Evolutionary conservation across 2,113 vertebrate species (phyloP).

Genomic region (Thryonomys swinderianus): DNA sequence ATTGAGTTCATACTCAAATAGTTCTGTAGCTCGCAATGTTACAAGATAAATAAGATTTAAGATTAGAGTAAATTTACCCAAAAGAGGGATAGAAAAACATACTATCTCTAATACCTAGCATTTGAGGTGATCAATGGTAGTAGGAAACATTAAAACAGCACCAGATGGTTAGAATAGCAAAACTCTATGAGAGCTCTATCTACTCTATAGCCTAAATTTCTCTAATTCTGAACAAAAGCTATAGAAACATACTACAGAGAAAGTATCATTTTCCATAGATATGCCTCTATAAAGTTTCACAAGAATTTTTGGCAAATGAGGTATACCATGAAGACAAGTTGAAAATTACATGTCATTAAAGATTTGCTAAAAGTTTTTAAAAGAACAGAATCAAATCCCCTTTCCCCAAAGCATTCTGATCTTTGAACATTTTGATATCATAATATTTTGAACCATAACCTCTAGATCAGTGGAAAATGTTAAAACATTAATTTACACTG

Average conservation of each 20-base stretch:
- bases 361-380: background rate
- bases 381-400: background rate
- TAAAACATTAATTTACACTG: background rate
- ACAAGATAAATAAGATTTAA: background rate
- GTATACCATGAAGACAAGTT: background rate
- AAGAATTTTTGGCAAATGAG: background rate
- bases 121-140: background rate
- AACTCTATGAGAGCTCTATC: rapidly evolving
- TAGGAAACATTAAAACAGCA: background rate
- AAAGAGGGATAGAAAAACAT: background rate
- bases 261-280: background rate
- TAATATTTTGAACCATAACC: background rate
- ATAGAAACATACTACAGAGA: background rate
- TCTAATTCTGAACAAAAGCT: background rate
- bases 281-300: background rate
- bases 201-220: background rate
- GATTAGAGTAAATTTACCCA: background rate
- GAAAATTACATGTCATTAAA: background rate
- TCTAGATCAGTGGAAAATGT: background rate
- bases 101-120: background rate
- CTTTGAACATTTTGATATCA: background rate
- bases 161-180: background rate
- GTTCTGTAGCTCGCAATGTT: background rate
- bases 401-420: background rate
- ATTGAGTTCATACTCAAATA: background rate